A percentile compares a stretch with the other conserved stretches of the same genome.
phyloP scores from a whole-genome alignment of 2,113 vertebrate species.

The Lampris megalopsis region DNA sequence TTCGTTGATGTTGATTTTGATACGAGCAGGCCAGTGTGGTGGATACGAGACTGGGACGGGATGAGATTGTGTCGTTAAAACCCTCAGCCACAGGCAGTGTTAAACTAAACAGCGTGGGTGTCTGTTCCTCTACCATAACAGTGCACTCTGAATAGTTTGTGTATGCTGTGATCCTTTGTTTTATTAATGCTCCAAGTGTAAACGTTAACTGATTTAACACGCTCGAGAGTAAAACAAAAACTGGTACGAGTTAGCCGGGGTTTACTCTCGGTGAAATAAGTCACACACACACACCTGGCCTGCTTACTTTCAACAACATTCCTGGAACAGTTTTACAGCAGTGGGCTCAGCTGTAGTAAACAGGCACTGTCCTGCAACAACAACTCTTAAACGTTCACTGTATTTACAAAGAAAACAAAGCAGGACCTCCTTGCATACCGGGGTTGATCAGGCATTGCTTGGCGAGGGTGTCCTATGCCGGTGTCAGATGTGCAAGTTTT shows the following conservation, averaged over 20 bases:
- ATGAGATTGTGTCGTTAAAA: not conserved
- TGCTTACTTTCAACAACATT: constrained; percentile 68
- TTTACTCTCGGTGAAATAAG: not conserved
- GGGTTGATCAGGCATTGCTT: constrained; percentile 20
- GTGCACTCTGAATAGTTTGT: no score
- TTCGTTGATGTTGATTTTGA: not conserved
- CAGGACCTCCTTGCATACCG: constrained; percentile 38
- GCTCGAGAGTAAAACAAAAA: not conserved
- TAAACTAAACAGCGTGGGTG: no score
- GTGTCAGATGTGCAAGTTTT: constrained; percentile 17
- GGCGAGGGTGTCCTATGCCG: constrained; percentile 43
- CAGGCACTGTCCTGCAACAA: constrained; percentile 62
- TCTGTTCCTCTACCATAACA: no score
- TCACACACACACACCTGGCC: constrained; percentile 12
- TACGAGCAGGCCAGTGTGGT: not conserved
- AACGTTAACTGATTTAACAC: no score
- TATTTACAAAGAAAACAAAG: constrained; percentile 82
- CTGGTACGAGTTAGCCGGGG: no score
- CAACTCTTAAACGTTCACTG: constrained; percentile 68
- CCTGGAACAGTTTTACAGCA: constrained; percentile 64
- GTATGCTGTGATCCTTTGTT: no score
- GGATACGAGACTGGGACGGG: not conserved
- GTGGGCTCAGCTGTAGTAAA: constrained; percentile 53
- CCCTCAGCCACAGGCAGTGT: no score
- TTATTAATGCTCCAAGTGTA: no score